Evolutionary conservation across 2,888 invertebrate species (phyloP).

Genomic region (Mesochorus sp.): DNA sequence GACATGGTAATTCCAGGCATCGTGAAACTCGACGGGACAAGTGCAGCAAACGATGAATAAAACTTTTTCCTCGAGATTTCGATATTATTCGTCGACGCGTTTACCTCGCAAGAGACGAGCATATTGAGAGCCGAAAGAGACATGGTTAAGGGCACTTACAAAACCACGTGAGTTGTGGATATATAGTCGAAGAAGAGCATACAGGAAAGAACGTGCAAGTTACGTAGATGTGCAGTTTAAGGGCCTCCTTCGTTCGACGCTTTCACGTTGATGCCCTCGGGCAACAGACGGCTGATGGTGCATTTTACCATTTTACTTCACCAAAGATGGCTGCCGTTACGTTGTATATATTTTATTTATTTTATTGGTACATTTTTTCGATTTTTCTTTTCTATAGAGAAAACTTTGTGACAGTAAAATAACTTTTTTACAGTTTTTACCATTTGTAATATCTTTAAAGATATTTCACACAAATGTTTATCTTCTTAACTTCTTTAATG

Average conservation of each 20-base stretch:
- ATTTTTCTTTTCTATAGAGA: too few relatives aligned
- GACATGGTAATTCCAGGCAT: constrained; percentile 18
- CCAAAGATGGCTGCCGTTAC: not conserved
- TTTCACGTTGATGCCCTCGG: constrained; percentile 27
- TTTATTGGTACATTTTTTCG: too few relatives aligned
- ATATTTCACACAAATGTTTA: too few relatives aligned
- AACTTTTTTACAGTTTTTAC: too few relatives aligned
- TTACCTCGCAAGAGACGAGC: not conserved
- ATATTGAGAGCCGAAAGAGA: not conserved
- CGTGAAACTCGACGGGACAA: not conserved
- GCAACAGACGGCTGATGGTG: constrained; percentile 45
- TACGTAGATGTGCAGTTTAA: constrained; percentile 42
- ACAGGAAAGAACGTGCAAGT: constrained; percentile 29
- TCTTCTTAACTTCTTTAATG: too few relatives aligned
- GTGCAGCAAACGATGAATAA: constrained; percentile 12
- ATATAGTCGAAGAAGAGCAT: constrained; percentile 1
- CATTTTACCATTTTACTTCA: not conserved
- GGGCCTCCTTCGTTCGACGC: constrained; percentile 26
- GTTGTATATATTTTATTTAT: not conserved
- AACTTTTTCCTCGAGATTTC: constrained; percentile 48
- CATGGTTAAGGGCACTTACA: constrained; percentile 41
- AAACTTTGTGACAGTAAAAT: too few relatives aligned
- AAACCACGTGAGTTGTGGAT: constrained; percentile 16
- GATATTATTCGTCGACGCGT: constrained; percentile 34
- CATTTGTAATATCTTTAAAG: too few relatives aligned